Conservation (phyloP, 2,797 vertebrate species). For the Cottoperca gobio region DNA sequence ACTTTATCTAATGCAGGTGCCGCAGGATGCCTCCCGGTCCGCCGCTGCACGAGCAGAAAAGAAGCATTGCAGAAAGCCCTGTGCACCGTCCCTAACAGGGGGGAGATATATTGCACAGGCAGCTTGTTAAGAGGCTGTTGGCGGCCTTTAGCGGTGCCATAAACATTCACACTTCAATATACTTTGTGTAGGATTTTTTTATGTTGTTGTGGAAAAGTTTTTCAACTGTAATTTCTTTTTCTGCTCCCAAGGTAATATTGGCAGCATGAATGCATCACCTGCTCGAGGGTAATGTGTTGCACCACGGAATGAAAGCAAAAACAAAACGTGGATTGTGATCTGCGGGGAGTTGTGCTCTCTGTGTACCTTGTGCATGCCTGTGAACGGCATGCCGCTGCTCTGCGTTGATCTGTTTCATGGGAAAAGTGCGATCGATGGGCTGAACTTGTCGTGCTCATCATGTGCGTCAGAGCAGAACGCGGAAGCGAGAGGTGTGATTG, state of each 20-base stretch:
- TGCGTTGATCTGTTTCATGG: slow-evolving; percentile 64
- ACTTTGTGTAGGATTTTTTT: slow-evolving; percentile 48
- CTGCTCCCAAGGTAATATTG: slow-evolving; percentile 21
- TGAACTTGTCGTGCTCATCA: slow-evolving; percentile 50
- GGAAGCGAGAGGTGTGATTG: slow-evolving; percentile 19
- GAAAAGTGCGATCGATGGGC: slow-evolving; percentile 70
- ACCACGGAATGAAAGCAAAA: slow-evolving; percentile 5
- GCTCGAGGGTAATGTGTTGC: slow-evolving; percentile 9
- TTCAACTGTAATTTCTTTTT: slow-evolving; percentile 38
- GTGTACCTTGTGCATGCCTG: slow-evolving; percentile 29
- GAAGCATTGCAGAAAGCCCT: slow-evolving; percentile 31
- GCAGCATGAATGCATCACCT: slow-evolving; percentile 25
- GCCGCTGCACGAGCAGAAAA: slow-evolving; percentile 12
- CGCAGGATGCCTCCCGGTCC: slow-evolving; percentile 60
- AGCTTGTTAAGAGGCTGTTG: slow-evolving; percentile 20
- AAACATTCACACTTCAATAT: slow-evolving; percentile 49
- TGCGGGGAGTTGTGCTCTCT: not conserved
- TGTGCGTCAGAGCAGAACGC: slow-evolving; percentile 42
- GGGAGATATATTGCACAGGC: slow-evolving; percentile 32
- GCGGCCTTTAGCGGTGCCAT: slow-evolving; percentile 48
- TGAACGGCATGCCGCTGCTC: slow-evolving; percentile 39
- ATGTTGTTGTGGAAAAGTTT: slow-evolving; percentile 46
- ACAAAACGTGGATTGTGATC: slow-evolving; percentile 5
- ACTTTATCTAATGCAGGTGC: slow-evolving; percentile 64
- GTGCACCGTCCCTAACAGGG: slow-evolving; percentile 20